Conservation (phyloP, 2,797 vertebrate species). For the Muscicapa striata region DNA sequence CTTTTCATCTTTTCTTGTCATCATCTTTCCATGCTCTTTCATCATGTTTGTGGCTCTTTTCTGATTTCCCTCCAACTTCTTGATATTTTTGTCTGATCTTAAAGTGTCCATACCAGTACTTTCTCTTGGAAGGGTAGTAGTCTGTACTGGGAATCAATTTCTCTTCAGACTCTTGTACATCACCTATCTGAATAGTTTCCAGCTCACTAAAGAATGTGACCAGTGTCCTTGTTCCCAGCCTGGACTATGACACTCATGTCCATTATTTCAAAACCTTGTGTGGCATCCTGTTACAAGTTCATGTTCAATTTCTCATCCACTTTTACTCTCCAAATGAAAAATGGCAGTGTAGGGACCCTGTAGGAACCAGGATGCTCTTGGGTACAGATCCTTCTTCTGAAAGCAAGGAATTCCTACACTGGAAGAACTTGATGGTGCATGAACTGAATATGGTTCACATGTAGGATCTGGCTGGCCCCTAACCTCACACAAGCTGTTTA, state of each 20-base stretch:
- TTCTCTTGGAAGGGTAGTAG: not conserved
- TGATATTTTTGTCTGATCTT: constrained; percentile 6
- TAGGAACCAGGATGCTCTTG: not conserved
- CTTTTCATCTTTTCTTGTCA: constrained; percentile 39
- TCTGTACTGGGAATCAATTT: not conserved
- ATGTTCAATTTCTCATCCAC: not conserved
- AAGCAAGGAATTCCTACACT: not conserved
- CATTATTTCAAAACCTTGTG: not conserved
- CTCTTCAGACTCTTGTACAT: not conserved
- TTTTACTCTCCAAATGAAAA: not conserved
- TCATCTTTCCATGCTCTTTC: not conserved
- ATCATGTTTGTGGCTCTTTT: not conserved
- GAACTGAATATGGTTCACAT: fast-evolving
- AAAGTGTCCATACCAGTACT: not conserved
- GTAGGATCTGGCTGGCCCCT: not conserved
- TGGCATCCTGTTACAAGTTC: not conserved
- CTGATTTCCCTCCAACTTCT: not conserved
- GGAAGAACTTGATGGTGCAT: not conserved
- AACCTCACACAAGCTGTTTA: not conserved
- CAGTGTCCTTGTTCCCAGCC: not conserved
- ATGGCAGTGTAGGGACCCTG: not conserved
- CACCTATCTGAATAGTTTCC: not conserved
- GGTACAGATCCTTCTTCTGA: not conserved
- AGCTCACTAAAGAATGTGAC: fast-evolving
- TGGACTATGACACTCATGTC: not conserved